A percentile compares a stretch with the other conserved stretches of the same genome.
phyloP scores from a whole-genome alignment of 92 coral and sea anemone genomes.

The Phenganax stokvisi region DNA sequence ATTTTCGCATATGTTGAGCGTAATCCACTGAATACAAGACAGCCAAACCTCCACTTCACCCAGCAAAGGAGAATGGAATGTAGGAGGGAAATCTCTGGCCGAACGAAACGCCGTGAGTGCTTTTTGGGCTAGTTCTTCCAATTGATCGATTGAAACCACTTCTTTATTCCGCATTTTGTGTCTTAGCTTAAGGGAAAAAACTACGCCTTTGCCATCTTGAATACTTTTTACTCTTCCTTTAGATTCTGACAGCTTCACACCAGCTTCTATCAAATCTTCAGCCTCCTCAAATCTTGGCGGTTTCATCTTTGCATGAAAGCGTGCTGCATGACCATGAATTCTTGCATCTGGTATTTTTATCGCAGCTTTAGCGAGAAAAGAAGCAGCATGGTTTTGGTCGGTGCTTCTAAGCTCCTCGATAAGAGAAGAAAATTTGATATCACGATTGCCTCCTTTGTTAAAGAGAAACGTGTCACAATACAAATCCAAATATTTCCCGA shows the following conservation, averaged over 20 bases:
- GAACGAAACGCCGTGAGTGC: slow-evolving; percentile 51
- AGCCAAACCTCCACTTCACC: slow-evolving; percentile 87
- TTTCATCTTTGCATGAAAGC: slow-evolving; percentile 63
- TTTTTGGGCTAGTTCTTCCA: slow-evolving; percentile 49
- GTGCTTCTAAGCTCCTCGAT: slow-evolving; percentile 54
- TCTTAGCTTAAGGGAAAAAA: slow-evolving; percentile 48
- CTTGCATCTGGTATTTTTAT: slow-evolving; percentile 57
- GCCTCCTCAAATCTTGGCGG: slow-evolving; percentile 59
- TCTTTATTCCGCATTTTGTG: slow-evolving; percentile 26
- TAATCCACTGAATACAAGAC: slow-evolving; percentile 70
- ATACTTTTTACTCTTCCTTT: slow-evolving; percentile 40
- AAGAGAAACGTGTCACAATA: slow-evolving; percentile 59
- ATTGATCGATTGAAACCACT: slow-evolving; percentile 33
- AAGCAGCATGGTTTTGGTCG: slow-evolving; percentile 51
- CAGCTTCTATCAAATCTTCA: slow-evolving; percentile 53
- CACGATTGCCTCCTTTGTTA: slow-evolving; percentile 43
- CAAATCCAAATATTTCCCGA: slow-evolving; percentile 46
- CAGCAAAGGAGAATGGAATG: slow-evolving; percentile 62
- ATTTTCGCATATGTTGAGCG: slow-evolving; percentile 45
- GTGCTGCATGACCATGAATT: slow-evolving; percentile 64
- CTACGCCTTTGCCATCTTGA: slow-evolving; percentile 58
- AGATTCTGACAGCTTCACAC: slow-evolving; percentile 49
- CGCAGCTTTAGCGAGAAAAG: slow-evolving; percentile 57
- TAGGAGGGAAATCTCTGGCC: slow-evolving; percentile 75
- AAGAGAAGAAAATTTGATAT: slow-evolving; percentile 54